Evolutionary conservation across 2,888 invertebrate species (phyloP).

Genomic region (Phengaris arion): DNA sequence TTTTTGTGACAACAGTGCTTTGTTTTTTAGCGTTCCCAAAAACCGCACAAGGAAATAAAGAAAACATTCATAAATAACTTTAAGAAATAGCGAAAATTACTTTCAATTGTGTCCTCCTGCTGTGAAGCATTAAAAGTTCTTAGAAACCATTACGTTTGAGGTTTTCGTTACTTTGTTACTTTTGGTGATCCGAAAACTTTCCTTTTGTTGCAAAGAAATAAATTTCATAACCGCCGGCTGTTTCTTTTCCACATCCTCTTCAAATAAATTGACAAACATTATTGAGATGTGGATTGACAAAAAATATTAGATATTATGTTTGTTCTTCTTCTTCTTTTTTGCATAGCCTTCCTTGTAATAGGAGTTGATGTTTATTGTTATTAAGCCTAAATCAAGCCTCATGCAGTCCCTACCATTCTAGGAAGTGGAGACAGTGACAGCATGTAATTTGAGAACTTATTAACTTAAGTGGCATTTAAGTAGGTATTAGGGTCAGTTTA

Average conservation of each 20-base stretch:
- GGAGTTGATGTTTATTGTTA: too few relatives aligned
- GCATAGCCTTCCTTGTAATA: too few relatives aligned
- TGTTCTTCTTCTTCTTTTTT: too few relatives aligned
- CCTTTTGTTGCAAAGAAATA: constrained; percentile 16
- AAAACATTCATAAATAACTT: not conserved
- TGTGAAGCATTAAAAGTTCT: constrained; percentile 27
- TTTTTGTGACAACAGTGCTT: not conserved
- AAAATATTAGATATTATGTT: too few relatives aligned
- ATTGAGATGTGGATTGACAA: not conserved
- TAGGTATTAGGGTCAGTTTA: too few relatives aligned
- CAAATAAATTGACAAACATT: constrained; percentile 14
- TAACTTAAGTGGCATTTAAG: too few relatives aligned
- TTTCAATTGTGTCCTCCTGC: not conserved
- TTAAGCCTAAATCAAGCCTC: too few relatives aligned
- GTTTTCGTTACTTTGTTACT: constrained; percentile 17
- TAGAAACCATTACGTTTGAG: not conserved
- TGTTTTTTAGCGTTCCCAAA: not conserved
- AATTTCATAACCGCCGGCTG: constrained; percentile 8
- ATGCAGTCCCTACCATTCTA: too few relatives aligned
- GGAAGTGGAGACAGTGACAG: too few relatives aligned
- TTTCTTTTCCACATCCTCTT: not conserved
- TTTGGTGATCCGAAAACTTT: constrained; percentile 7
- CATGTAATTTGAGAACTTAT: too few relatives aligned
- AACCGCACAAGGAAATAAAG: not conserved
- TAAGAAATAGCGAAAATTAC: constrained; percentile 12